Conservation (phyloP, 2,113 vertebrate genomes). For the Aldabrachelys gigantea region DNA sequence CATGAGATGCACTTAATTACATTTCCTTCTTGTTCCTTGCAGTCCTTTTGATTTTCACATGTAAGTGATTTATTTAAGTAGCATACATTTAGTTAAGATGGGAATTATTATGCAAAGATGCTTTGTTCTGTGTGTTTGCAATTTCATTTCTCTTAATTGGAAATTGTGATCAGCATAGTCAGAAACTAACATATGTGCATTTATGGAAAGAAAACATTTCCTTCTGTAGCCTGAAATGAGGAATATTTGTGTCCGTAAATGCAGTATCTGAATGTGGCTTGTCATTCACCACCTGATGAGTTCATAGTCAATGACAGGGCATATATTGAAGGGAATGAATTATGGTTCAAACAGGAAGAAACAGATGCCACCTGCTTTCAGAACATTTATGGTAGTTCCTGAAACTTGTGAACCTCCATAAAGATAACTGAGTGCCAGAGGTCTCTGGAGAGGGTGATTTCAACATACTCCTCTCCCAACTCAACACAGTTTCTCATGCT, state of each 20-base stretch:
- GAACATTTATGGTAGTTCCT: conserved; percentile 1
- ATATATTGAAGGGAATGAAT: conserved; percentile 47
- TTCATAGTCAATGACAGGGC: conserved; percentile 51
- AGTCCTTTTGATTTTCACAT: neutral
- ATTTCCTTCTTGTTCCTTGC: neutral
- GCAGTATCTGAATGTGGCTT: neutral
- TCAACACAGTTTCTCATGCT: neutral
- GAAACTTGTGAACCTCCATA: neutral
- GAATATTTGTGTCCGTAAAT: neutral
- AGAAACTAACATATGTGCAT: neutral
- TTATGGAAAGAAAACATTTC: neutral
- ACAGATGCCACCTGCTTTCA: conserved; percentile 11
- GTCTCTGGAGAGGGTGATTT: neutral
- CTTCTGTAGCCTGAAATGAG: neutral
- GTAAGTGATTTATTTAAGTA: neutral
- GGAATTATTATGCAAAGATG: neutral
- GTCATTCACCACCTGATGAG: neutral
- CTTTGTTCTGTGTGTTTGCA: neutral
- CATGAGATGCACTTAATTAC: neutral
- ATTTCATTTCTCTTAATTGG: neutral
- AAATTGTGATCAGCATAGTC: neutral
- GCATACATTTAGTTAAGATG: neutral
- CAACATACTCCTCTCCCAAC: neutral
- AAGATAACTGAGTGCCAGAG: neutral
- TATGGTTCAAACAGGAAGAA: conserved; percentile 48